These are phyloP conservation scores for Globia sparganii DNA, from an alignment of 2,888 invertebrate species.

Conservation along the genomic window DNA sequence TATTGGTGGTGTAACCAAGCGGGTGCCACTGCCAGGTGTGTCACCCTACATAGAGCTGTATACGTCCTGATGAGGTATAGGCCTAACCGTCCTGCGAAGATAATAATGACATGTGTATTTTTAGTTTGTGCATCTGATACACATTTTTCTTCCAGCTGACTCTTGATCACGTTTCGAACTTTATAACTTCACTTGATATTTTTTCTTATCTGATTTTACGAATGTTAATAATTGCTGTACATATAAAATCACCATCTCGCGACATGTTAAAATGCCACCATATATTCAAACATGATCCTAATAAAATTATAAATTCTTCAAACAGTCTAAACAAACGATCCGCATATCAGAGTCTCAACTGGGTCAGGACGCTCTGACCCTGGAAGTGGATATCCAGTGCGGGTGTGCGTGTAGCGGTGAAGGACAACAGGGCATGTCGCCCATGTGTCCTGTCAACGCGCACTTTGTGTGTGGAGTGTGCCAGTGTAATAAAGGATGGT, in stretches of 20 bases:
- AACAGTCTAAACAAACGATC: slow-evolving; percentile 86
- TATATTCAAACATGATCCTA: neutral
- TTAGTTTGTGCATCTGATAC: neutral
- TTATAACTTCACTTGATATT: neutral
- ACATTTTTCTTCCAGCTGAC: neutral
- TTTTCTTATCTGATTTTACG: neutral
- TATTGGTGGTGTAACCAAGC: neutral
- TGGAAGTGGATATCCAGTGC: slow-evolving; percentile 94
- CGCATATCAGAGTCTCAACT: slow-evolving; percentile 94
- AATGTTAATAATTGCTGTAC: neutral
- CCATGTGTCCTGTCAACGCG: slow-evolving; percentile 88
- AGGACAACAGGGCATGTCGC: slow-evolving; percentile 73
- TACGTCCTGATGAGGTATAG: neutral
- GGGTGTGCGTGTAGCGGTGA: slow-evolving; percentile 92
- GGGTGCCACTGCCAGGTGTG: neutral
- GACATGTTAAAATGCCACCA: neutral
- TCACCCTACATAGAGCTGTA: neutral
- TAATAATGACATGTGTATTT: neutral
- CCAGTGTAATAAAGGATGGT: slow-evolving; percentile 92
- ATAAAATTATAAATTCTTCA: slow-evolving; percentile 23
- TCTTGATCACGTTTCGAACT: neutral
- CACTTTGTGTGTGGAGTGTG: slow-evolving; percentile 92
- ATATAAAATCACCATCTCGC: neutral
- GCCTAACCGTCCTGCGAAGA: neutral
- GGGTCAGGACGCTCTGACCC: slow-evolving; percentile 92